Base-by-base conservation (phyloP, 2,113 vertebrate species). In the Struthidea cinerea region DNA sequence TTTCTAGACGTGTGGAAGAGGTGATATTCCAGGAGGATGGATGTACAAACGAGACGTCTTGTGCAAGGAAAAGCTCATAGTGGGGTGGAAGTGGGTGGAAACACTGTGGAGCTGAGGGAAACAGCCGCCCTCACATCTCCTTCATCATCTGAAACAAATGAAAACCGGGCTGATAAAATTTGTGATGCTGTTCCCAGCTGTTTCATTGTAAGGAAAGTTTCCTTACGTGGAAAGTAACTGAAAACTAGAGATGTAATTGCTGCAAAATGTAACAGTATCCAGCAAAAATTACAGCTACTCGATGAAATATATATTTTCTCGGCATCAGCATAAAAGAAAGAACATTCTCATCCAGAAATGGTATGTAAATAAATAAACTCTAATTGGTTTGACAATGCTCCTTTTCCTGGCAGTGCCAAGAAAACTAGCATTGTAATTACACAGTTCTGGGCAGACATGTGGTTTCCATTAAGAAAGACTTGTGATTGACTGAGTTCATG, bases 281-380 rank as follows among this genome's bases (percentile, higher is more conserved):
- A 95, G 95, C 90, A 70, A 95, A 95, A 97, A 96, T 97, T 98
- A 95, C 87, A 97, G 96, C 94, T 96, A 97, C 96, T 96, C 96
- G 78, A 98, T 97, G 96, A 98, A 97, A 97, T 97, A 96, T 94
- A 95, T 96, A 96, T 98, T 98, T 98, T 98, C 95, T 97, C 92
- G 95, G 97, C 97, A 98, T 98, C 98, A 98, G 97, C 98, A 98
- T 97, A 97, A 98, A 98, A 97, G 98, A 98, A 97, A 96, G 97
- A 98, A 98, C 97, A 96, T 97, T 98, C 97, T 97, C 95, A 97
- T 98, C 97, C 97, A 98, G 97, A 97, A 98, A 98, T 97, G 98
- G 97, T 98, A 98, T 98, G 98, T 98, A 98, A 98, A 98, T 98
- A 98, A 98, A 98, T 98, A 98, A 98, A 98, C 97, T 98, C 97